Evolutionary conservation across 2,888 invertebrate genomes (phyloP), one percentile per base, ranked within the genome.

Genomic region (Uloborus plumipes): DNA sequence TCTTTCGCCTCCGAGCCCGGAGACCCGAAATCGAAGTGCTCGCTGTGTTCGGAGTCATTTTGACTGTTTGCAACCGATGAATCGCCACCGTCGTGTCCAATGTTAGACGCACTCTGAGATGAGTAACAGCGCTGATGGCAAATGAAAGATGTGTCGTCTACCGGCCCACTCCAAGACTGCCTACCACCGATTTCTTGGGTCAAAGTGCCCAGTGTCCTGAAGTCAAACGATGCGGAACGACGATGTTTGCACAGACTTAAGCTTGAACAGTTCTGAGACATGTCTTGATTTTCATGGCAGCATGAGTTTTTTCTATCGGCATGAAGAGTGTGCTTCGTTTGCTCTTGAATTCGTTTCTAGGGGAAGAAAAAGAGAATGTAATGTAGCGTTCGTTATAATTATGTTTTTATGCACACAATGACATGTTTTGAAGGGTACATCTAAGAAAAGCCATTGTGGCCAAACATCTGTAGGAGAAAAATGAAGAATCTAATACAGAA

Each of bases 181-280:
- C 75, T 26, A 1, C 79, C 77, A 14, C 71, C 71, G 16, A 69
- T 49, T 18, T 80, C 80, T 7, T 80, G 80, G 4, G 58, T 74
- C 14, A 80, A 51, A 65, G 62, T 80, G 15, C 73, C 80, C 3
- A 78, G 67, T 9, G 64, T 74, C 55, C 82, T 81, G 18, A 85
- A 67, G 59, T 86, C 85, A 55, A 70, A 85, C 3, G 85, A 85
- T 31, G 83, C 78, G 1, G 84, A 84, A 4, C 85, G 70, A 15
- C 74, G 62, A 50, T 84, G 85, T 20, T 66, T 64, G 31, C 84
- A 83, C 11, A 84, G 75, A 3, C 84, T 69, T 49, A 65, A 64
- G 3, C 69, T 64, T 11, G 55, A 16, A 47, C 80, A 80, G 22
- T 70, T 80, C 20, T 69, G 69, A 26, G 53, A 64, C 20, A 73